Conservation (phyloP, 2,113 vertebrate genomes). For the Pteropus alecto region DNA sequence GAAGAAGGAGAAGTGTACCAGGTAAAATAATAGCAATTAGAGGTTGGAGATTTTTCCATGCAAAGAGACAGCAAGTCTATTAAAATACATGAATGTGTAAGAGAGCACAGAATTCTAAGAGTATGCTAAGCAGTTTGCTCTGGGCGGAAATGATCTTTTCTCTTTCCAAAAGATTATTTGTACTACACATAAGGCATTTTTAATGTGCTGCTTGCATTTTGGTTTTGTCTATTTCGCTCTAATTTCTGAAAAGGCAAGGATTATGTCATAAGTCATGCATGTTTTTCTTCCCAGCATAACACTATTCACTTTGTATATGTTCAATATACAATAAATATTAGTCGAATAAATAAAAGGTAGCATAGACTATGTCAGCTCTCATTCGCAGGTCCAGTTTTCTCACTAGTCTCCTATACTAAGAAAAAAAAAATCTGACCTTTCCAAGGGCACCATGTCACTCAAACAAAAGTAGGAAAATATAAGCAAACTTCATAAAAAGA, state of each 20-base stretch:
- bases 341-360: not conserved
- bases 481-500: not conserved
- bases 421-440: not conserved
- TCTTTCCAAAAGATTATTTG: not conserved
- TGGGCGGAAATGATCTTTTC: not conserved
- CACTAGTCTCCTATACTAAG: not conserved
- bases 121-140: not conserved
- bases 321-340: not conserved
- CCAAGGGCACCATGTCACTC: not conserved
- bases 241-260: not conserved
- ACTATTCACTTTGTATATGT: not conserved
- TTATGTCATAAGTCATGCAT: not conserved
- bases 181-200: not conserved
- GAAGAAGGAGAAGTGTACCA: not conserved
- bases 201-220: not conserved
- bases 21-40: not conserved
- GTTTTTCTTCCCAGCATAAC: not conserved
- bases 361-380: not conserved
- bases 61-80: not conserved
- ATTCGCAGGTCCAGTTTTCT: not conserved
- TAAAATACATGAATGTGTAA: not conserved
- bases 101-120: not conserved
- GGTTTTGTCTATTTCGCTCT: not conserved
- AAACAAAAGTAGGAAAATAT: not conserved
- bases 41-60: not conserved